Conservation (phyloP, 2,888 invertebrate species). For the Laspeyria flexula region DNA sequence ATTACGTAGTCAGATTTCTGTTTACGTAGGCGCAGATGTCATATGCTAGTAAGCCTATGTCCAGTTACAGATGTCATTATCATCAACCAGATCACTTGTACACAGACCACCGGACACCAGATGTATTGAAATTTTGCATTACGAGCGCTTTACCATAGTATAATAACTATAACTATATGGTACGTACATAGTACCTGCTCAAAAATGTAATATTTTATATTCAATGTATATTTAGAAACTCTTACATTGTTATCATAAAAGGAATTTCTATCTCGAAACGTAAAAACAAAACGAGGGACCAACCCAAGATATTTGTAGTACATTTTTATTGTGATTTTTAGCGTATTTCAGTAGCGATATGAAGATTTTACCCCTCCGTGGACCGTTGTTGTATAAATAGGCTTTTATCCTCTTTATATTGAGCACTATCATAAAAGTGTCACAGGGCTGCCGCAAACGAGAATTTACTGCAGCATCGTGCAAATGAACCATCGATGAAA, state of each 20-base stretch:
- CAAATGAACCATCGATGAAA: constrained; percentile 77
- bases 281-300: constrained; percentile 9
- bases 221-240: constrained; percentile 1
- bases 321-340: constrained; percentile 31
- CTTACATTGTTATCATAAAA: constrained; percentile 9
- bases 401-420: constrained; percentile 67
- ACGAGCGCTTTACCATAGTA: too few species aligned
- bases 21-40: too few species aligned
- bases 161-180: too few species aligned
- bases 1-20: too few species aligned
- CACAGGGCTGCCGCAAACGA: constrained; percentile 77
- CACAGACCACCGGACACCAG: too few species aligned
- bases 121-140: too few species aligned
- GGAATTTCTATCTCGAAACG: constrained; percentile 5
- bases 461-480: constrained; percentile 76
- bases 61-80: too few species aligned
- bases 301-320: constrained; percentile 14
- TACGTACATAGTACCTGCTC: neutral
- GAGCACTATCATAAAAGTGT: constrained; percentile 81
- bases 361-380: constrained; percentile 42
- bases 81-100: too few species aligned
- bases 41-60: too few species aligned
- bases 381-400: constrained; percentile 58
- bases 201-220: neutral
- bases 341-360: constrained; percentile 39